A percentile compares a stretch with the other conserved stretches of the same genome.
phyloP scores from a whole-genome alignment of 1,140 invertebrate species.

The Heliconius hewitsoni region DNA sequence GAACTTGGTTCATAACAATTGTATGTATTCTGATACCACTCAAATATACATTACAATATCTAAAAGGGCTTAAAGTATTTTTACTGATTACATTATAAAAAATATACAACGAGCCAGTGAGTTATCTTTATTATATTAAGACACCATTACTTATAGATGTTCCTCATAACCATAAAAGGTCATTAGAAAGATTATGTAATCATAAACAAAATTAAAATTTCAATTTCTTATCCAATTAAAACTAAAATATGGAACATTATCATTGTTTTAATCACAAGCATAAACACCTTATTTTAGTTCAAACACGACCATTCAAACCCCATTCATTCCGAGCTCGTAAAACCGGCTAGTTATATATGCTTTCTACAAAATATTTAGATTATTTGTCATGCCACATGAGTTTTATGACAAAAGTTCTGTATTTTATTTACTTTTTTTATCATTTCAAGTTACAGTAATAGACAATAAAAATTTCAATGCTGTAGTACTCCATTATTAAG shows the following conservation, averaged over 20 bases:
- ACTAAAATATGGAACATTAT: not conserved
- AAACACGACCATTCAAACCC: not conserved
- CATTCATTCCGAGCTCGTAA: constrained; percentile 10
- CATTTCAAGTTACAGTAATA: not conserved
- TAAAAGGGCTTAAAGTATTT: too few species aligned
- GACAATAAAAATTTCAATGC: constrained; percentile 5
- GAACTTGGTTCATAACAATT: too few species aligned
- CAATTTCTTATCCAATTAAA: not conserved
- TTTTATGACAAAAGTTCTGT: not conserved
- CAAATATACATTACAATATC: too few species aligned
- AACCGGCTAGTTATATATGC: not conserved
- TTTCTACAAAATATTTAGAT: not conserved
- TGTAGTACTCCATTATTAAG: not conserved
- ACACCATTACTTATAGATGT: constrained; percentile 5
- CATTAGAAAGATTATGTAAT: not conserved
- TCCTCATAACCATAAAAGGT: not conserved
- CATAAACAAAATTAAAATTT: not conserved
- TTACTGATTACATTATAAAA: not conserved
- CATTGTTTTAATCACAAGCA: not conserved
- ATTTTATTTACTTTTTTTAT: not conserved
- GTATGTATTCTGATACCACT: too few species aligned
- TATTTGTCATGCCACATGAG: not conserved
- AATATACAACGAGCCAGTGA: not conserved
- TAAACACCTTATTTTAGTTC: constrained; percentile 5
- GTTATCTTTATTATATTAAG: not conserved